phyloP scores from a whole-genome alignment of 2,888 invertebrate species.

The Chesias legatella region DNA sequence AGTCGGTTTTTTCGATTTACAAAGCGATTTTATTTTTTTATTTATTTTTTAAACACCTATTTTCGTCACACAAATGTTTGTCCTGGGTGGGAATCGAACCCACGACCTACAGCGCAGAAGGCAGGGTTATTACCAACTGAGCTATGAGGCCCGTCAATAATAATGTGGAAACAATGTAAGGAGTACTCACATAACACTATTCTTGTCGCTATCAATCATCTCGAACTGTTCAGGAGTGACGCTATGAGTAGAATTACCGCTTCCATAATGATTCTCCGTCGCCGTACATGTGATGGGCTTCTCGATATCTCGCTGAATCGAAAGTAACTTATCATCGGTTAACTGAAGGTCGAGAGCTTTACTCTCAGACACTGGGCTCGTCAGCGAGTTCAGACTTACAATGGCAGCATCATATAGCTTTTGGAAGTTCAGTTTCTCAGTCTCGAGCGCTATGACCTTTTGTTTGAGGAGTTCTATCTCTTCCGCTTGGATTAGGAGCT shows the following conservation, averaged over 20 bases:
- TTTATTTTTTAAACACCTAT: no score
- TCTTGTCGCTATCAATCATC: constrained; percentile 80
- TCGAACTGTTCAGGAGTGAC: constrained; percentile 83
- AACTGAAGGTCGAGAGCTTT: constrained; percentile 58
- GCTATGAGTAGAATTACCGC: constrained; percentile 75
- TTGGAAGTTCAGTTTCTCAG: constrained; percentile 80
- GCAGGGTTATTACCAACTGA: no score
- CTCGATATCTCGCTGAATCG: constrained; percentile 43
- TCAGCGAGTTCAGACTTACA: constrained; percentile 69
- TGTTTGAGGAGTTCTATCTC: constrained; percentile 80
- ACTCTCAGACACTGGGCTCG: constrained; percentile 63
- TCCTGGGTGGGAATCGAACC: no score
- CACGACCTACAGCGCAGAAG: no score
- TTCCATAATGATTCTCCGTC: constrained; percentile 73
- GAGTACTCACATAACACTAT: constrained; percentile 58
- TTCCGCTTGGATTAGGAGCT: constrained; percentile 73
- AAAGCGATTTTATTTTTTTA: no score
- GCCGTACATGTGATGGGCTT: constrained; percentile 67
- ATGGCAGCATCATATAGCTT: constrained; percentile 75
- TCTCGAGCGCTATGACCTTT: constrained; percentile 75
- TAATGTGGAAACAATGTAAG: background rate
- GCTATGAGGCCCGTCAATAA: no score
- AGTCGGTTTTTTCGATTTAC: no score
- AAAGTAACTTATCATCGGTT: constrained; percentile 51
- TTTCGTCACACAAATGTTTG: no score